Base-by-base conservation (phyloP, 2,797 vertebrate species). In the Okamejei kenojei region DNA sequence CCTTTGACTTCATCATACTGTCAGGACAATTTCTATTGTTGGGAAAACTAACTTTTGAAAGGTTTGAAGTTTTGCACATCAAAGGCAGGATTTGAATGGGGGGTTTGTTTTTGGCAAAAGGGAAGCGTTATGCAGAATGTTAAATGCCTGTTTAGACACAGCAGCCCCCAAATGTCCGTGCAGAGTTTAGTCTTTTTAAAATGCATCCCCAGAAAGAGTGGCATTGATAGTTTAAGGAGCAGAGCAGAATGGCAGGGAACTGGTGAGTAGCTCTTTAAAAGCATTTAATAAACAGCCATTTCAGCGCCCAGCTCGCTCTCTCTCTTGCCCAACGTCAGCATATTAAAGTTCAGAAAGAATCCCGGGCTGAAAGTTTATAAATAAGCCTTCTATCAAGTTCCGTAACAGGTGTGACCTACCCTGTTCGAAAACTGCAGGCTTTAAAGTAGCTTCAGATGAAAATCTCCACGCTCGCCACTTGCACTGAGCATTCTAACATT, bases 301-400 rank as follows among this genome's bases (percentile, higher is more conserved):
- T 99, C 97, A 71, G 96, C 97, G 96, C 97, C 96, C 96, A 96
- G 96, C 95, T 74, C 35, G 96, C 95, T 74, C 35, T 26, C 90
- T 38, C 32, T 45, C 97, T 96, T 97, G 96, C 96, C 97, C 96
- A 97, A 97, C 97, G 98, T 98, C 97, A 97, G 97, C 96, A 95
- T 98, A 98, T 98, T 99, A 98, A 98, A 92, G 97, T 97, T 97
- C 98, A 96, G 97, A 96, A 98, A 98, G 98, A 99, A 99, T 98
- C 97, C 96, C 96, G 97, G 97, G 97, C 97, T 97, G 98, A 98
- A 99, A 98, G 98, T 99, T 99, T 99, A 99, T 98, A 99, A 99
- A 99, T 99, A 99, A 99, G 98, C 97, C 99, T 99, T 99, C 98
- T 98, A 99, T 99, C 98, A 99, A 99, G 98, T 99, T 99, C 98